phyloP scores from a whole-genome alignment of 2,113 vertebrate genomes.

The Grammomys dolichurus region DNA sequence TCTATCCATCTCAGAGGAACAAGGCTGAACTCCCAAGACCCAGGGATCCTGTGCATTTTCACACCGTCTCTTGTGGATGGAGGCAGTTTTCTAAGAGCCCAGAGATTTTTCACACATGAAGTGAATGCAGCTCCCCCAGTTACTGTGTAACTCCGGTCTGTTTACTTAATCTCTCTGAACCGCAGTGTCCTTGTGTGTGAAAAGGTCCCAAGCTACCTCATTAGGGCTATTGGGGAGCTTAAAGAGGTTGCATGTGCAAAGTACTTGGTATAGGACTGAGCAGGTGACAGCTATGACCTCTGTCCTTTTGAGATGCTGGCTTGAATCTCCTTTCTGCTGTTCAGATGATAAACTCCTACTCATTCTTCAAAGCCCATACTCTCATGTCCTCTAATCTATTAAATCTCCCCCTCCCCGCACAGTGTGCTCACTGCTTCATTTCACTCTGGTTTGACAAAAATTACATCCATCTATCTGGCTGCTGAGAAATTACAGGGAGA shows the following conservation, averaged over 20 bases:
- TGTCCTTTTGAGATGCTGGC: neutral
- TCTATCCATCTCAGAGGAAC: neutral
- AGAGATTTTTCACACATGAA: neutral
- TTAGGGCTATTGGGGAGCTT: neutral
- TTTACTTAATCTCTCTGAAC: constrained; percentile 46
- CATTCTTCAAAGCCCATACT: neutral
- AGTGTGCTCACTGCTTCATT: neutral
- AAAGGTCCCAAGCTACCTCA: constrained; percentile 21
- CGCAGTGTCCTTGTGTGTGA: neutral
- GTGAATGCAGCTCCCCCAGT: neutral
- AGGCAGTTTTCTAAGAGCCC: neutral
- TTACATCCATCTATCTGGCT: neutral
- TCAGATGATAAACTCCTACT: neutral
- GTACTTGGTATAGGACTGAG: neutral
- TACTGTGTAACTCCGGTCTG: constrained; percentile 19
- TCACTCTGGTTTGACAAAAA: constrained; percentile 17
- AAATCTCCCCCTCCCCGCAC: neutral
- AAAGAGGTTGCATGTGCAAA: neutral
- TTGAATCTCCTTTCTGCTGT: neutral
- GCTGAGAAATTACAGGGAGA: neutral
- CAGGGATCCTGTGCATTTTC: neutral
- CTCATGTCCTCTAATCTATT: neutral
- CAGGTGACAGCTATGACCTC: neutral
- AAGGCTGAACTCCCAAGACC: neutral
- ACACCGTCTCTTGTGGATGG: neutral